These are phyloP conservation scores for Lethenteron camtschaticum DNA, from an alignment of 2,113 vertebrate genomes.

Conservation along the genomic window DNA sequence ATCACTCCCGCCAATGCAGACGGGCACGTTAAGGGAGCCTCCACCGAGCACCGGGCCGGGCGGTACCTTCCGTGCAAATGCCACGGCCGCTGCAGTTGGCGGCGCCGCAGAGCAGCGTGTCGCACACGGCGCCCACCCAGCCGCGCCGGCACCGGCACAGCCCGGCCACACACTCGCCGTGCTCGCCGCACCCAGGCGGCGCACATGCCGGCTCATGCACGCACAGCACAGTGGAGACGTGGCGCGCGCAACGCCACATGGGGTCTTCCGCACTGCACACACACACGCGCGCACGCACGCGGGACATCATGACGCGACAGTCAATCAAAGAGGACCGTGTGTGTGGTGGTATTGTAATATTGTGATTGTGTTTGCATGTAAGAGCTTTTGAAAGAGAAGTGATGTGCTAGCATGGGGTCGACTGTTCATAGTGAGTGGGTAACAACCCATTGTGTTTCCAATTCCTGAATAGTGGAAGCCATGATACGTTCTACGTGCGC, in stretches of 20 bases:
- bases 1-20: not conserved
- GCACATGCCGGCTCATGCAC: slow-evolving; percentile 38
- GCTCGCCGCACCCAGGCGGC: slow-evolving; percentile 34
- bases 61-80: slow-evolving; percentile 30
- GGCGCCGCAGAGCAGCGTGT: slow-evolving; percentile 28
- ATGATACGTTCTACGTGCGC: too few species aligned
- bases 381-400: not conserved
- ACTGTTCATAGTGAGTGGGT: not conserved
- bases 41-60: not conserved
- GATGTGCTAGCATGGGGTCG: not conserved
- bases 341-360: not conserved
- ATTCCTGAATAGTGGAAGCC: too few species aligned
- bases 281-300: not conserved
- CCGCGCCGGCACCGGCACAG: slow-evolving; percentile 27
- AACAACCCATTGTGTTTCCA: not conserved
- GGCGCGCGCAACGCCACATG: slow-evolving; percentile 57
- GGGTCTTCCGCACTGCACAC: slow-evolving; percentile 12
- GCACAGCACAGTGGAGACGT: slow-evolving; percentile 52
- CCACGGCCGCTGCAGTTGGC: slow-evolving; percentile 35
- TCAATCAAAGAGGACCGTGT: not conserved
- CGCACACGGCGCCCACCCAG: slow-evolving; percentile 33
- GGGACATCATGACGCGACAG: not conserved
- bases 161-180: slow-evolving; percentile 37
- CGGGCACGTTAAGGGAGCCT: not conserved
- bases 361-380: not conserved